Base-by-base conservation (phyloP, 2,888 invertebrate genomes). In the Anthrax anthrax region DNA sequence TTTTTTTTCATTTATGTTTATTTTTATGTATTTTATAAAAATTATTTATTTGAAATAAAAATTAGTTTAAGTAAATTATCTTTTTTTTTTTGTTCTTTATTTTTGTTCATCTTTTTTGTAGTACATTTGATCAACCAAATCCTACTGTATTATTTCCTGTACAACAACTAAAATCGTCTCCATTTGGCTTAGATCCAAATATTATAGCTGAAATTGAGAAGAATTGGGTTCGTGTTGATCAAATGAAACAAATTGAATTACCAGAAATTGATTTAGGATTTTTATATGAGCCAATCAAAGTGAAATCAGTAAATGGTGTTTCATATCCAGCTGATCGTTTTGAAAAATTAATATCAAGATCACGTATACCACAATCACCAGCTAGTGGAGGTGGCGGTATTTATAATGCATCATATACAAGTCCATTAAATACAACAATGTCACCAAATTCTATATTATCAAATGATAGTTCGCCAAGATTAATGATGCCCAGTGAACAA, bases 121-220 rank as follows among this genome's bases (percentile, higher is more conserved):
- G 65, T 48, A 64, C 63, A 13, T 65, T 64, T 51, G 67, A 65
- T 50, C 63, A 65, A 51, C 58, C 60, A 4, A 47, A 52, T 50
- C 43, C 47, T 51, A 54, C 41, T 47, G 34, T 49, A 14, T 27
- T 48, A 16, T 4, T 23, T 23, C 23, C 23, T 57, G 18, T 6
- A 23, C 23, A 23, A 23, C 58, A 59, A 60, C 73, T 72, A 1
- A 62, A 75, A 40, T 71, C 76, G 1, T 88, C 88, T 18, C 85
- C 86, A 19, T 90, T 85, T 65, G 78, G 81, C 1, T 70, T 91
- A 42, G 88, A 90, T 63, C 76, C 80, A 17, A 76, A 79, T 47
- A 71, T 84, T 50, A 74, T 87, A 54, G 77, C 78, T 29, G 75
- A 76, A 55, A 72, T 87, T 43, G 87, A 87, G 61, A 67, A 61